Percentiles rank a stretch among this genome's conserved stretches.
These are phyloP conservation scores for Scrobipalpa costella DNA, from an alignment of 2,888 invertebrate genomes.

Conservation along the genomic window DNA sequence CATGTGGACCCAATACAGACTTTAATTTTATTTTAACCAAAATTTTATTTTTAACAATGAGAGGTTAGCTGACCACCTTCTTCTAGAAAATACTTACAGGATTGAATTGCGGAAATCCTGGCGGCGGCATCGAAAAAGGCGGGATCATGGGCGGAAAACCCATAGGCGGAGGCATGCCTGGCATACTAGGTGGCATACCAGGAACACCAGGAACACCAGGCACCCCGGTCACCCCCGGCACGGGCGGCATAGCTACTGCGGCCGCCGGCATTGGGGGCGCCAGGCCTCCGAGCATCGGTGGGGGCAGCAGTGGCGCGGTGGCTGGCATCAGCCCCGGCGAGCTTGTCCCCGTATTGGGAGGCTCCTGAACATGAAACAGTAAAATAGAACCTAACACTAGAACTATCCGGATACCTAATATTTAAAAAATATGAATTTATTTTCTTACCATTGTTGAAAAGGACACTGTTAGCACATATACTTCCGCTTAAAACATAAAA, in stretches of 20 bases:
- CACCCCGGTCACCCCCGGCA: constrained; percentile 62
- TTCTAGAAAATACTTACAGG: constrained; percentile 45
- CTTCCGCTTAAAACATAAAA: background rate
- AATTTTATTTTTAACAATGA: background rate
- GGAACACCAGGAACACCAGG: constrained; percentile 68
- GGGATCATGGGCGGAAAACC: constrained; percentile 84
- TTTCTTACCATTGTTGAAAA: constrained; percentile 14
- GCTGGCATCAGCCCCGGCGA: constrained; percentile 60
- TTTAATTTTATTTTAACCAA: too few species aligned
- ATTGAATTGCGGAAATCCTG: constrained; percentile 83
- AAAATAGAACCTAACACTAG: background rate
- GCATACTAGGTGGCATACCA: constrained; percentile 68
- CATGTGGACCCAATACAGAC: too few species aligned
- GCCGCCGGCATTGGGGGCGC: constrained; percentile 77
- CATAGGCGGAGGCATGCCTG: constrained; percentile 73
- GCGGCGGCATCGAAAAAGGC: constrained; percentile 90
- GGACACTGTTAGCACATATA: background rate
- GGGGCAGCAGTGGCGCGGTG: constrained; percentile 60
- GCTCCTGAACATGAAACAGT: constrained; percentile 49
- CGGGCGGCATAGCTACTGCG: constrained; percentile 76
- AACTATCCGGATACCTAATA: background rate
- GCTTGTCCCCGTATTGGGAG: constrained; percentile 61
- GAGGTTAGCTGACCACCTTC: background rate
- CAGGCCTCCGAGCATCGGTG: constrained; percentile 69
- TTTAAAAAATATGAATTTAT: background rate